Evolutionary conservation across 1,140 invertebrate genomes (phyloP), one percentile per base, ranked within the genome.

Genomic region (Colletes gigas): DNA sequence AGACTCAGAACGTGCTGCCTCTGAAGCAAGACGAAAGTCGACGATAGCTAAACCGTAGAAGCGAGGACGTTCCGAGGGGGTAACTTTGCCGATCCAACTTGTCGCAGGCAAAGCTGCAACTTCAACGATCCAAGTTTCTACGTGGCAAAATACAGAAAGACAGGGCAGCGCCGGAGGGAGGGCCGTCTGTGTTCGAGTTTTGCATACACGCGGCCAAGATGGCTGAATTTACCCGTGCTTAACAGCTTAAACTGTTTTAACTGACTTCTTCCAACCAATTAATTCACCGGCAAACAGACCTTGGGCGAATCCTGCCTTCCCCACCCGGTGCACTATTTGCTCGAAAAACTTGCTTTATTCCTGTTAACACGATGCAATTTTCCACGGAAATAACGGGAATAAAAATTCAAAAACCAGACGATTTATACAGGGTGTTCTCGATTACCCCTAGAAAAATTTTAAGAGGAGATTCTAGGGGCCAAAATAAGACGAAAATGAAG

Each of bases 41-140:
- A 30, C 47, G 75, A 67, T 17, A 21, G 74, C 69, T 78, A n/a
- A n/a, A 50, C 50, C 70, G 12, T 68, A 66, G 21, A 52, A 3
- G 59, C 68, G 76, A 81, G 55, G 15, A 73, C 73, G 69, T 83
- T 62, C 39, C 54, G 39, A 15, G 57, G 44, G 41, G 75, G 54
- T 65, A 80, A 85, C 71, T 86, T 85, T 17, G 63, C 12, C 78
- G 84, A 79, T 85, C 78, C 81, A 84, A 83, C 81, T 86, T 81
- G 84, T 81, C 84, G 70, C 7, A 12, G 65, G 30, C 78, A 78
- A 83, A 72, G 71, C 84, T 83, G 44, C 73, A 78, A 86, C 78
- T 83, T 86, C 44, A 41, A 68, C 66, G 68, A 47, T 78, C 62
- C 14, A 77, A 83, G 81, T 86, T 87, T 86, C 73, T 54, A 62